These are phyloP conservation scores for Saguinus imperator DNA, from an alignment of 2,113 vertebrate genomes.

Conservation along the genomic window DNA sequence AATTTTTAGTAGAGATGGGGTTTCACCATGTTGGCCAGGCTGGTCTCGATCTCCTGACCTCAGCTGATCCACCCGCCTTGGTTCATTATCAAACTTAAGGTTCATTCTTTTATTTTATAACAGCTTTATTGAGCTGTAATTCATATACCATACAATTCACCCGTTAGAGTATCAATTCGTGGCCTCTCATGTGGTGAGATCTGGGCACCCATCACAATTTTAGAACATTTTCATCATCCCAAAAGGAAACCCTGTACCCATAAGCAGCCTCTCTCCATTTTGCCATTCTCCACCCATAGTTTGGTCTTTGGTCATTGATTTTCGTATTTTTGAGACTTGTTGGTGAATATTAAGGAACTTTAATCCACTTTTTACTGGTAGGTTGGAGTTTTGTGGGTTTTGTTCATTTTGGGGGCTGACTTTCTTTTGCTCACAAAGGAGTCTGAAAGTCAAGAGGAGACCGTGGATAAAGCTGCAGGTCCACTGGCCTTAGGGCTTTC, in stretches of 20 bases:
- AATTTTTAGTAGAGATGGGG: too few relatives aligned
- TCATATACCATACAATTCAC: neutral
- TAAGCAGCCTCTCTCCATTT: too few relatives aligned
- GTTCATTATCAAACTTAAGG: neutral
- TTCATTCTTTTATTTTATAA: neutral
- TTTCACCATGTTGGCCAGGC: too few relatives aligned
- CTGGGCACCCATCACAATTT: rapidly evolving
- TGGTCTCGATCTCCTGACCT: too few relatives aligned
- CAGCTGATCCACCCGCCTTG: neutral
- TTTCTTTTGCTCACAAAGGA: neutral
- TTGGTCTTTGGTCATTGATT: neutral
- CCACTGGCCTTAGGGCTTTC: neutral
- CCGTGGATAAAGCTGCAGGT: rapidly evolving
- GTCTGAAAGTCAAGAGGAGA: neutral
- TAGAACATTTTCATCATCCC: neutral
- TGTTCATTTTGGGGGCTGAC: neutral
- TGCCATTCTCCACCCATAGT: neutral
- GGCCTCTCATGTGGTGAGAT: too few relatives aligned
- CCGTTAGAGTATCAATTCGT: rapidly evolving
- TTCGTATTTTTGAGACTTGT: neutral
- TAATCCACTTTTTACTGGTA: neutral
- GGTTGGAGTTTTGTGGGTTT: neutral
- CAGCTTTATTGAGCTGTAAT: neutral
- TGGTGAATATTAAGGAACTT: neutral
- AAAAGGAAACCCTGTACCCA: rapidly evolving